Evolutionary conservation across 2,113 vertebrate species (phyloP).

Genomic region (Percina caprodes): DNA sequence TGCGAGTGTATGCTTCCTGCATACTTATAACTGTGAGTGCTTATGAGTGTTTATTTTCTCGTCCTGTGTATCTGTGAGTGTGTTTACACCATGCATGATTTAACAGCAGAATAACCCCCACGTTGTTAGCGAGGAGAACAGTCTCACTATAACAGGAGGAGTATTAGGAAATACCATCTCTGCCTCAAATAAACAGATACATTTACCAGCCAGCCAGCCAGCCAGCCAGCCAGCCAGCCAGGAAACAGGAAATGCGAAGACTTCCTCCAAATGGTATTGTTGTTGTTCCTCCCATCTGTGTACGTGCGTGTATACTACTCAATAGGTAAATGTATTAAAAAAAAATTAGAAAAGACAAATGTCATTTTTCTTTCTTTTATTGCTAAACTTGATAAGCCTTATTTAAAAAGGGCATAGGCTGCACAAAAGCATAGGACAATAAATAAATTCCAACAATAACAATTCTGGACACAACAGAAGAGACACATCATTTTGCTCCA

Average conservation of each 20-base stretch:
- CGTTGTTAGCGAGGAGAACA: slow-evolving; percentile 40
- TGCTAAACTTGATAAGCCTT: neutral
- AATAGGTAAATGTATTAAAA: neutral
- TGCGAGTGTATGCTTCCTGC: slow-evolving; percentile 2
- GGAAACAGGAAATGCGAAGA: slow-evolving; percentile 57
- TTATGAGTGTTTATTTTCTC: neutral
- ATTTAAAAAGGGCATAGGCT: neutral
- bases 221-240: too few relatives aligned
- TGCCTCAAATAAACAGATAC: slow-evolving; percentile 9
- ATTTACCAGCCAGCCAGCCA: slow-evolving; percentile 40
- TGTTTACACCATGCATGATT: slow-evolving; percentile 58
- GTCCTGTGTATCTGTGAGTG: neutral
- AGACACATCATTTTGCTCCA: neutral
- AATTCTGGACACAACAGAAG: neutral
- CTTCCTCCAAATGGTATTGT: slow-evolving; percentile 37
- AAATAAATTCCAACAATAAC: neutral
- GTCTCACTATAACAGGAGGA: slow-evolving; percentile 36
- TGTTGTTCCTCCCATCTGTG: slow-evolving; percentile 1
- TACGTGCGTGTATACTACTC: slow-evolving; percentile 12
- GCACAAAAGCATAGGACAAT: neutral
- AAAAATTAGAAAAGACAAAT: neutral
- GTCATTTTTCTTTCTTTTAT: neutral
- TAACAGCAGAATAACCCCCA: slow-evolving; percentile 53
- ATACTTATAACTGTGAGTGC: slow-evolving; percentile 22
- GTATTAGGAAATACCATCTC: slow-evolving; percentile 21